These are phyloP conservation scores for Tupiocoris notatus DNA, from an alignment of 2,888 invertebrate genomes.

Conservation along the genomic window DNA sequence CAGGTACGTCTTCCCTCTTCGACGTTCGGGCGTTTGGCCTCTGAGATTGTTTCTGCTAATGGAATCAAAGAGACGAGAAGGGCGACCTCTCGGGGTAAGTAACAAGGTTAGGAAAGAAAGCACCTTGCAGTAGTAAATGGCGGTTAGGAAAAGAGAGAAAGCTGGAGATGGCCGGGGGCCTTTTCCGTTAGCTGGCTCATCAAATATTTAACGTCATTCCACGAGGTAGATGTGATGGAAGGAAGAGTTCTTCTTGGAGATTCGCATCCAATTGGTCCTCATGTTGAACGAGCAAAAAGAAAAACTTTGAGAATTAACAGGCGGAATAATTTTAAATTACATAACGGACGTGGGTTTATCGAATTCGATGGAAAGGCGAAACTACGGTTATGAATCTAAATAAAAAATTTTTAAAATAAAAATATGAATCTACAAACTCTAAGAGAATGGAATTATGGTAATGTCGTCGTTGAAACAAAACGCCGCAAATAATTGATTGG, in stretches of 20 bases:
- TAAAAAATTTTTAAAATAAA: too few species aligned
- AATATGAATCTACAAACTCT: too few species aligned
- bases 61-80: conserved; percentile 31
- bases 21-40: not conserved
- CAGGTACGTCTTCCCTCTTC: conserved; percentile 5
- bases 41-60: conserved; percentile 22
- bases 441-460: too few species aligned
- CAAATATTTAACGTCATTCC: conserved; percentile 29
- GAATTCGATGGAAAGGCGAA: too few species aligned
- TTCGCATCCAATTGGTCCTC: too few species aligned
- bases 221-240: not conserved
- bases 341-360: too few species aligned
- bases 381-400: too few species aligned
- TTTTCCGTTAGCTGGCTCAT: conserved; percentile 5
- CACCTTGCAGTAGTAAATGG: not conserved
- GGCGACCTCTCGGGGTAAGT: conserved; percentile 14
- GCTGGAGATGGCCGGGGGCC: not conserved
- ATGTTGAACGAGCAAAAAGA: too few species aligned
- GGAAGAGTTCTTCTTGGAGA: not conserved
- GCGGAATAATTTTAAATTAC: too few species aligned
- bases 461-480: too few species aligned
- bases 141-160: not conserved
- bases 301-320: too few species aligned
- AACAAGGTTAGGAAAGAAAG: conserved; percentile 23
- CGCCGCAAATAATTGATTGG: too few species aligned